Conservation (phyloP, 2,888 invertebrate species). For the Apamea monoglypha region DNA sequence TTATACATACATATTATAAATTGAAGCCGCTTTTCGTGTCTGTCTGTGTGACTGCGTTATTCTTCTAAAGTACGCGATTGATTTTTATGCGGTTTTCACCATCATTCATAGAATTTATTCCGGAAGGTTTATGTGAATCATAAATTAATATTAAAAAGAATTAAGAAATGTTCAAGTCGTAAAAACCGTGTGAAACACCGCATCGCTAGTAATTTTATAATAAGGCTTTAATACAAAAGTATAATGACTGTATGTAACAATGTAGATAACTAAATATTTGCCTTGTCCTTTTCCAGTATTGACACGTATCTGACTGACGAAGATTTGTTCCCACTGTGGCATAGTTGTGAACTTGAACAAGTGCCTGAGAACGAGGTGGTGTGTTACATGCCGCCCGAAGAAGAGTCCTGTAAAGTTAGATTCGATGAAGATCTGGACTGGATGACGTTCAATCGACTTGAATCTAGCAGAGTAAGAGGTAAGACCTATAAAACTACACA, state of each 20-base stretch:
- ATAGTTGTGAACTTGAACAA: conserved; percentile 74
- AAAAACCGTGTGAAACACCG: not conserved
- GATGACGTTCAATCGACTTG: conserved; percentile 64
- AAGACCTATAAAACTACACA: not conserved
- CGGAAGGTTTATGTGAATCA: not conserved
- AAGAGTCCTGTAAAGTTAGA: conserved; percentile 89
- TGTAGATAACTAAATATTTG: conserved; percentile 3
- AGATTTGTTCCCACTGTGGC: conserved; percentile 83
- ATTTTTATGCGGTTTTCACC: not conserved
- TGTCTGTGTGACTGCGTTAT: not conserved
- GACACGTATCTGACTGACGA: conserved; percentile 73
- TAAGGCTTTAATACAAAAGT: not conserved
- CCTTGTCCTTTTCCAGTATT: conserved; percentile 73
- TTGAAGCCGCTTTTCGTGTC: not conserved
- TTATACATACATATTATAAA: not conserved
- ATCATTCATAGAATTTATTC: not conserved
- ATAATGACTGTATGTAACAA: not conserved
- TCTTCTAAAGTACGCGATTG: not conserved
- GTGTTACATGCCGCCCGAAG: conserved; percentile 88
- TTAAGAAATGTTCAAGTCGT: not conserved
- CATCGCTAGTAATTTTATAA: not conserved
- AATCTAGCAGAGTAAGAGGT: conserved; percentile 65
- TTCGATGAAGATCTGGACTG: conserved; percentile 62
- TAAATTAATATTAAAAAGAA: not conserved
- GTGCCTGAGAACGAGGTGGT: conserved; percentile 79